These are phyloP conservation scores for Ctenopoma kingsleyae DNA, from an alignment of 2,797 vertebrate genomes.

Conservation along the genomic window DNA sequence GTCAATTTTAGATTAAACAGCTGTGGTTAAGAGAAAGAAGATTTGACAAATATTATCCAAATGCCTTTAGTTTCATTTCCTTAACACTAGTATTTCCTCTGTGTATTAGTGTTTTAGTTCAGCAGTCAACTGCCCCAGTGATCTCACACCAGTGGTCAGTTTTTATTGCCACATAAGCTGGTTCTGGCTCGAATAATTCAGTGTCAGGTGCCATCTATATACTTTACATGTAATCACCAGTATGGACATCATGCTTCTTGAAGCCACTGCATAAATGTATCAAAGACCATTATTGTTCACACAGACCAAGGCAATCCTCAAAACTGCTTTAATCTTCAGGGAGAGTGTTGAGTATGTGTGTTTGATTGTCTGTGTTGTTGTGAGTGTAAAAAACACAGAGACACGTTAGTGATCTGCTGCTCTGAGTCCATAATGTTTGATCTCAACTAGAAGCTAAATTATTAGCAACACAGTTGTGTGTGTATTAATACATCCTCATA, in stretches of 20 bases:
- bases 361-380: constrained; percentile 40
- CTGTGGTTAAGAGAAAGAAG: neutral
- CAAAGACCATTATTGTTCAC: constrained; percentile 42
- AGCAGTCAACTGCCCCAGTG: neutral
- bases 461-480: constrained; percentile 50
- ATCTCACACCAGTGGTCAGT: neutral
- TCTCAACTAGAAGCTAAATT: constrained; percentile 50
- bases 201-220: neutral
- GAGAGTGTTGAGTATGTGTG: constrained; percentile 14
- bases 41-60: neutral
- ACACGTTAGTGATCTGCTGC: constrained; percentile 51
- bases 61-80: too few relatives aligned
- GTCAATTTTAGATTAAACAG: neutral
- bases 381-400: constrained; percentile 52
- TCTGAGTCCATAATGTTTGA: constrained; percentile 60
- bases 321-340: constrained; percentile 41
- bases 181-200: neutral
- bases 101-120: neutral
- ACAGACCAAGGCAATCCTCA: constrained; percentile 27
- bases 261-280: constrained; percentile 1
- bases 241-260: neutral
- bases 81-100: neutral
- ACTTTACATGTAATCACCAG: neutral
- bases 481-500: constrained; percentile 51
- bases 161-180: neutral